phyloP scores from a whole-genome alignment of 1,140 invertebrate species.

The Idris sp. region DNA sequence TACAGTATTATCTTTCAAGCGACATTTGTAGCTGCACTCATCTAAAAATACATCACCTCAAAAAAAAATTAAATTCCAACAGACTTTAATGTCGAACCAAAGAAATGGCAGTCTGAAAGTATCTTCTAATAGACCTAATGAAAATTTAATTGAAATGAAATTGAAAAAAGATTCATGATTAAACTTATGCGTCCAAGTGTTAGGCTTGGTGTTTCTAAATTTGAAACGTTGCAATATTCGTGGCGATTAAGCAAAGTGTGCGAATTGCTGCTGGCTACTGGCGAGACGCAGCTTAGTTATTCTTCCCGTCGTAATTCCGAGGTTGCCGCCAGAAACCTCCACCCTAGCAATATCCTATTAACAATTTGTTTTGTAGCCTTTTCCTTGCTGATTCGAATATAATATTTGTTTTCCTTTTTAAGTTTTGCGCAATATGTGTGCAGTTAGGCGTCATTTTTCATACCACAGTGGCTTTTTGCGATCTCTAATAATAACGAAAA shows the following conservation, averaged over 20 bases:
- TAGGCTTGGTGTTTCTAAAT: conserved; percentile 30
- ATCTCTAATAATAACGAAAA: too few species aligned
- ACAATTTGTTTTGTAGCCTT: conserved; percentile 38
- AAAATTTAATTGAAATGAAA: conserved; percentile 35
- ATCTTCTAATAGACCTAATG: too few species aligned
- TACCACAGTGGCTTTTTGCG: too few species aligned
- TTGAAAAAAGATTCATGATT: conserved; percentile 6
- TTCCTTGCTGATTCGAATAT: conserved; percentile 29
- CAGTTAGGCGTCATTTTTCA: too few species aligned
- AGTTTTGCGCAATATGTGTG: too few species aligned
- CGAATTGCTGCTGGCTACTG: conserved; percentile 50
- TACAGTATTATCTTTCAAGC: too few species aligned
- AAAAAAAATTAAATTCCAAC: too few species aligned
- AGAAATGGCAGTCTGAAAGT: too few species aligned
- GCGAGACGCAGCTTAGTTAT: conserved; percentile 39
- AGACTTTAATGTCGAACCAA: too few species aligned
- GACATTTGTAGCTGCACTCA: too few species aligned
- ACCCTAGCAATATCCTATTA: conserved; percentile 37
- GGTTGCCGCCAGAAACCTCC: conserved; percentile 15
- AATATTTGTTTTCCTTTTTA: too few species aligned
- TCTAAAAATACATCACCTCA: too few species aligned
- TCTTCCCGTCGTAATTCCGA: conserved; percentile 43
- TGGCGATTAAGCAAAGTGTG: conserved; percentile 45
- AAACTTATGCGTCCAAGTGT: conserved; percentile 4
- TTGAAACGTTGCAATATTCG: conserved; percentile 21